Evolutionary conservation across 2,797 vertebrate genomes (phyloP).

Genomic region (Cryptoprocta ferox): DNA sequence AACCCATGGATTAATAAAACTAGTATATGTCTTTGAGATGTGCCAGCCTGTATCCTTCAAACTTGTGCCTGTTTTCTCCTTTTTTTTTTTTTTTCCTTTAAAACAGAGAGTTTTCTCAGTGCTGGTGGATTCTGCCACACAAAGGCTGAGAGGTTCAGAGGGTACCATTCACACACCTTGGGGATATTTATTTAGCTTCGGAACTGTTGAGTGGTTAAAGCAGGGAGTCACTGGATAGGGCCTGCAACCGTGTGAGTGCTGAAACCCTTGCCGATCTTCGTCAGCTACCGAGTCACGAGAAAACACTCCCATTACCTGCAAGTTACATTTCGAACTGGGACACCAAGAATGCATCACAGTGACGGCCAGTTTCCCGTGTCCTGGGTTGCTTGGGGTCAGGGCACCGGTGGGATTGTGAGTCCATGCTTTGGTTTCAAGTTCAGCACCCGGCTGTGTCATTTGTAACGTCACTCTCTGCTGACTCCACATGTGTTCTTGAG

Average conservation of each 20-base stretch:
- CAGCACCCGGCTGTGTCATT: not conserved
- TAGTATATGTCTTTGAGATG: not conserved
- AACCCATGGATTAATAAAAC: not conserved
- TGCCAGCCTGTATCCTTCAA: not conserved
- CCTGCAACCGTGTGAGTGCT: not conserved
- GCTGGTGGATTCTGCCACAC: not conserved
- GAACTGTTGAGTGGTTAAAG: not conserved
- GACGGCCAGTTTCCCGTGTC: rapidly evolving
- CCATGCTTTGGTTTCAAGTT: not conserved
- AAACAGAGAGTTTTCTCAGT: not conserved
- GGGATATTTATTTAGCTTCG: not conserved
- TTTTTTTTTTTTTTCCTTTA: not conserved
- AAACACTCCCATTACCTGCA: not conserved
- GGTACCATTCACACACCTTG: not conserved
- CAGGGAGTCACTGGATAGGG: not conserved
- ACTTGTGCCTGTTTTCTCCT: not conserved
- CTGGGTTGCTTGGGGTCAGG: not conserved
- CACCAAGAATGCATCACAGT: not conserved
- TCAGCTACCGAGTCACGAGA: not conserved
- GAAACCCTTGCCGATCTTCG: not conserved
- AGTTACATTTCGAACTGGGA: not conserved
- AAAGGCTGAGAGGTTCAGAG: not conserved
- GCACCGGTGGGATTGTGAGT: not conserved
- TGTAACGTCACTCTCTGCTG: not conserved
- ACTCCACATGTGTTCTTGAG: not conserved